Evolutionary conservation across 2,113 vertebrate genomes (phyloP).

Genomic region (Panthera uncia): DNA sequence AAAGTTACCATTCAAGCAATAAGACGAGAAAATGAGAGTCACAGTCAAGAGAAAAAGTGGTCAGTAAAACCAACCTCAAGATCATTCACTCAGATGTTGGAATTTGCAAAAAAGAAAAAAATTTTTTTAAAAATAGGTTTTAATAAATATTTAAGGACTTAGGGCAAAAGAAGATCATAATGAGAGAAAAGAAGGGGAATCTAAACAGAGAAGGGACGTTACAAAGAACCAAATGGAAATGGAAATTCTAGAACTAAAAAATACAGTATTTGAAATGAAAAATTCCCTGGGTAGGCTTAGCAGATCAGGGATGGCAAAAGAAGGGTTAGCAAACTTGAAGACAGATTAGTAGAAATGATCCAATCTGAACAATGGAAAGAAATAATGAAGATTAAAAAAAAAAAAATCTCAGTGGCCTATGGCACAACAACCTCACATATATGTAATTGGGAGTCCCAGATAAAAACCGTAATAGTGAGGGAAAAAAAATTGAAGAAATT

Average conservation of each 20-base stretch:
- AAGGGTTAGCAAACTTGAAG: background rate
- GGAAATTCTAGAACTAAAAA: background rate
- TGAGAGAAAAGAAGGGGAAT: background rate
- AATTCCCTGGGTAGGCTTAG: background rate
- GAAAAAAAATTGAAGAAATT: background rate
- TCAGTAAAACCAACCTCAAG: background rate
- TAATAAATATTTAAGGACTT: background rate
- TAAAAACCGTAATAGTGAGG: background rate
- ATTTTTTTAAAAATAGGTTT: background rate
- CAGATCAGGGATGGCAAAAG: background rate
- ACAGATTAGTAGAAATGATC: background rate
- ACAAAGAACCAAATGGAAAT: background rate
- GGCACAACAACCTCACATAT: background rate
- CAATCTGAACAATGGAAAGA: background rate
- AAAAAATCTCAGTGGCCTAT: background rate
- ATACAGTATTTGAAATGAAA: background rate
- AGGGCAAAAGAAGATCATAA: conserved; percentile 6
- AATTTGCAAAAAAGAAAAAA: background rate
- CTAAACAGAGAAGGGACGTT: background rate
- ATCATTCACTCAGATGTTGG: background rate
- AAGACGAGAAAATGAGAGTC: conserved; percentile 4
- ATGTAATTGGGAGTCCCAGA: background rate
- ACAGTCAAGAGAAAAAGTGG: background rate
- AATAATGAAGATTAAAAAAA: background rate
- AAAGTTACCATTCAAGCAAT: background rate